Evolutionary conservation across 2,888 invertebrate genomes (phyloP).

Genomic region (Miltochrista miniata): DNA sequence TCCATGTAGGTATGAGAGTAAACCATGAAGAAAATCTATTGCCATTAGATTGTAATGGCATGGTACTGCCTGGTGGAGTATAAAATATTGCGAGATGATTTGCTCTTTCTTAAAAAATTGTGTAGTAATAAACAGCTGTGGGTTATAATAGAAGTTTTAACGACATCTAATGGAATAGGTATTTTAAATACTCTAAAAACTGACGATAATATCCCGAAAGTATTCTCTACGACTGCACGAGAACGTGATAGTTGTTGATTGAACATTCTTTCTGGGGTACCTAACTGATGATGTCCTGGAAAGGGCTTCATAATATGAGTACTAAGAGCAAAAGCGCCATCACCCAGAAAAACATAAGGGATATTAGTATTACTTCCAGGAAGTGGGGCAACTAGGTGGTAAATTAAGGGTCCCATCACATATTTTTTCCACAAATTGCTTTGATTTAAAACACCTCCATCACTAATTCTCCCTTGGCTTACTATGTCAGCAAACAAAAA

Average conservation of each 20-base stretch:
- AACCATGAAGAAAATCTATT: no score
- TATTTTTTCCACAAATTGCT: not conserved
- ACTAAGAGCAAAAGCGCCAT: constrained; percentile 16
- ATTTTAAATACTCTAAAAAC: constrained; percentile 22
- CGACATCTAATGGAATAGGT: constrained; percentile 6
- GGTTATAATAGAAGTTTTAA: no score
- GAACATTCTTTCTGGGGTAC: constrained; percentile 16
- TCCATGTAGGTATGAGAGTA: no score
- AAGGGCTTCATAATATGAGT: constrained; percentile 17
- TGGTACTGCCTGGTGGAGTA: not conserved
- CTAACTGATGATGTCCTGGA: constrained; percentile 17
- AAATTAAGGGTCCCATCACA: not conserved
- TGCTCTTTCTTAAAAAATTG: constrained; percentile 23
- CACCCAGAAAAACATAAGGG: constrained; percentile 14
- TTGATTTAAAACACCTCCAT: not conserved
- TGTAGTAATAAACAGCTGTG: constrained; percentile 26
- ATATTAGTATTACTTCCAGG: constrained; percentile 11
- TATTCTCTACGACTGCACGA: constrained; percentile 17
- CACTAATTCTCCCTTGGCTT: not conserved
- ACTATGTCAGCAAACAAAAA: not conserved
- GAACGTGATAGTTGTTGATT: constrained; percentile 19
- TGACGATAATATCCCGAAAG: constrained; percentile 16
- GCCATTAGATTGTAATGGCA: no score
- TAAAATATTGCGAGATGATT: not conserved
- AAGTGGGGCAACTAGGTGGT: constrained; percentile 12